A percentile compares a stretch with the other conserved stretches of the same genome.
Evolutionary conservation across 1,140 invertebrate species (phyloP).

Genomic region (Euborellia annulipes): DNA sequence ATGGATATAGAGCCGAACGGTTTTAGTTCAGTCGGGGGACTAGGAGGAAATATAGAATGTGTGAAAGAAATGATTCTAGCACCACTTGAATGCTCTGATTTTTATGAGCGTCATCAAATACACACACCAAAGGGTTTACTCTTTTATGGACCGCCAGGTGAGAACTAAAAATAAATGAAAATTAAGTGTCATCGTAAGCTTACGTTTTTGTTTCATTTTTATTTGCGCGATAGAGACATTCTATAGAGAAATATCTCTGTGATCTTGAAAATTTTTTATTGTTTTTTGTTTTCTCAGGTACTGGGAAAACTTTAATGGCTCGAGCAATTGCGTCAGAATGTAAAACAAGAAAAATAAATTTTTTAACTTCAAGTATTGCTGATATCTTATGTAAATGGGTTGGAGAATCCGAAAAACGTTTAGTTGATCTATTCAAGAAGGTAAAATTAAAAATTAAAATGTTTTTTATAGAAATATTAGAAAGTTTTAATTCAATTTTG

Average conservation of each 20-base stretch:
- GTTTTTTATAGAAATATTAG: too few species aligned
- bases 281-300: too few species aligned
- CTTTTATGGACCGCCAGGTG: constrained; percentile 64
- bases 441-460: constrained; percentile 16
- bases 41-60: constrained; percentile 45
- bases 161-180: constrained; percentile 8
- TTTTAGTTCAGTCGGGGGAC: constrained; percentile 45
- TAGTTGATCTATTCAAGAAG: constrained; percentile 31
- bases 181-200: constrained; percentile 5
- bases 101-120: constrained; percentile 48
- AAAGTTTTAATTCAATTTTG: too few species aligned
- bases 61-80: constrained; percentile 59
- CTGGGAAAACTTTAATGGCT: constrained; percentile 36
- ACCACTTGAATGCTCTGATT: constrained; percentile 51
- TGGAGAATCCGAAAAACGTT: constrained; percentile 35
- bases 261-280: too few species aligned
- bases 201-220: too few species aligned
- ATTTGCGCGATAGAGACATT: too few species aligned
- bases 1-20: constrained; percentile 21
- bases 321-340: constrained; percentile 34
- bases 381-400: constrained; percentile 37
- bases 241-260: too few species aligned
- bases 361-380: constrained; percentile 35
- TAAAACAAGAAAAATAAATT: constrained; percentile 31
- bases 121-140: constrained; percentile 53